Conservation (phyloP, 1,140 invertebrate genomes). For the Mesaphorura yosii region DNA sequence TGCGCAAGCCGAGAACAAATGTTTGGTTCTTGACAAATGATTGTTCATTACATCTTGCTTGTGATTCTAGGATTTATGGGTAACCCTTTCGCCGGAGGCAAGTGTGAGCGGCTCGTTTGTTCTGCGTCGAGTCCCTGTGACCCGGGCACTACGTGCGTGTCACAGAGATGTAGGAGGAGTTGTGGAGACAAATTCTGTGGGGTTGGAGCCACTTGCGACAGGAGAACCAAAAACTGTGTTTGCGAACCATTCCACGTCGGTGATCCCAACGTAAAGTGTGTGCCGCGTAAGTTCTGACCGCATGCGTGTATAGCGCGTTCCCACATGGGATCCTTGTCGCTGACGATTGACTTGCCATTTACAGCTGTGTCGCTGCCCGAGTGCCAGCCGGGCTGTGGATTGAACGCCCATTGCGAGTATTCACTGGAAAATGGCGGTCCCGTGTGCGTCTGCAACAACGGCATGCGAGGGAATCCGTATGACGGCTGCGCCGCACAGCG, state of each 20-base stretch:
- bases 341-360: no score
- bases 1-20: no score
- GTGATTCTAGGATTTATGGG: no score
- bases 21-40: no score
- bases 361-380: constrained; percentile 61
- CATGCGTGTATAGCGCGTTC: background rate
- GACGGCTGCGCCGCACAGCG: constrained; percentile 57
- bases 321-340: no score
- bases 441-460: constrained; percentile 68
- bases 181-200: constrained; percentile 74
- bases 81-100: constrained; percentile 79
- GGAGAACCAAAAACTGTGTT: constrained; percentile 63
- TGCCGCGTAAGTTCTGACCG: constrained; percentile 64
- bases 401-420: constrained; percentile 78
- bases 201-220: constrained; percentile 67
- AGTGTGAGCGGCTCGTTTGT: constrained; percentile 66
- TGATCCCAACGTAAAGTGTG: constrained; percentile 74
- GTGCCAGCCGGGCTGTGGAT: constrained; percentile 65
- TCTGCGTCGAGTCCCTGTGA: constrained; percentile 60
- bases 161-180: constrained; percentile 68
- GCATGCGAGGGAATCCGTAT: constrained; percentile 76
- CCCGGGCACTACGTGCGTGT: constrained; percentile 64
- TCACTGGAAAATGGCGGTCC: constrained; percentile 51
- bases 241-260: constrained; percentile 77
- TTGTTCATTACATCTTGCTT: no score